Base-by-base conservation (phyloP, 30 jellyfish, hydroid and myxozoan species). In the Rhopilema esculentum region DNA sequence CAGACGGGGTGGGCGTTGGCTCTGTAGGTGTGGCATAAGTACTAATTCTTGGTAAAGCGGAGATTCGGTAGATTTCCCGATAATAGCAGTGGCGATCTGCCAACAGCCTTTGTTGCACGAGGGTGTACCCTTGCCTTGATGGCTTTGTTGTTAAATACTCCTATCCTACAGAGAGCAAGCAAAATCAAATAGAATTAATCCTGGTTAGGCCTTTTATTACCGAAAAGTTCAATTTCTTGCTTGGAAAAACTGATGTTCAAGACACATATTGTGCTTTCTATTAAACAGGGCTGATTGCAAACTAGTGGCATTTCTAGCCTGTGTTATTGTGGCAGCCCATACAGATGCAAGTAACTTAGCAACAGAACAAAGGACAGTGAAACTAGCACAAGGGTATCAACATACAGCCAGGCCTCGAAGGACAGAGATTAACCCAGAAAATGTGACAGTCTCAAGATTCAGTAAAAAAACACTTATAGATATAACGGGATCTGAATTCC, bases 401-500 rank as follows among this genome's bases (percentile, higher is more conserved):
- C 12, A 40, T 12, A 12, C 6, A 2, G 57, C 57, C 9, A 40
- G 57, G 57, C 57, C 57, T 40, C 57, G 12, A 40, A 40, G 57
- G 57, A 12, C 57, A 40, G 9, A 40, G 6, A 40, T 40, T 40
- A 50, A 48, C 22, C 21, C 27, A 4, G 87, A 64, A 19, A 83
- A 51, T 27, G 6, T 48, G 79, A 85, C 79, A n/a, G 49, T 6
- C 24, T 50, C 83, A 23, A 26, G 52, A 1, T 29, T 75, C 52
- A 74, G 94, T 16, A 85, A 85, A 69, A 85, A 85, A 28, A 85
- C 94, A 1, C 70, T 85, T 26, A 85, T 85, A 19, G 94, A 85
- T 66, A 85, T 85, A 7, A 85, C 94, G n/a, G 94, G 94, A 50
- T 85, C 94, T 8, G 94, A 85, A 30, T 85, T 85, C 77, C 94